Percentiles rank a stretch among this genome's conserved stretches.
Conservation (phyloP, 2,113 vertebrate genomes). For the Hydropotes inermis region DNA sequence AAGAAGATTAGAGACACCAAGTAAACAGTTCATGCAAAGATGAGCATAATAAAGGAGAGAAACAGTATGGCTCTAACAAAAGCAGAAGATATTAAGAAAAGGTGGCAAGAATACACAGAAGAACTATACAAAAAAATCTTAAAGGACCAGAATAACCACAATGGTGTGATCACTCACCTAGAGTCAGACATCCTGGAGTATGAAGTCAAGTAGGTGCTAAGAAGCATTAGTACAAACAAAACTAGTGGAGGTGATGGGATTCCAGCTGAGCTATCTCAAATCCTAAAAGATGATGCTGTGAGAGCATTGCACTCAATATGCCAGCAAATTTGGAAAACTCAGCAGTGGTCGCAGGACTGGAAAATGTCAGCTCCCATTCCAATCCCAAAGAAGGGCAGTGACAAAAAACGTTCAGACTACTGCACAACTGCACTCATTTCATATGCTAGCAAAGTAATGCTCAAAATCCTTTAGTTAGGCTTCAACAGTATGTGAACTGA, state of each 20-base stretch:
- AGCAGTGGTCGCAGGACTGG: not conserved
- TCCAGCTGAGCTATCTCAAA: not conserved
- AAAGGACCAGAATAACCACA: not conserved
- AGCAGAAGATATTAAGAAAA: not conserved
- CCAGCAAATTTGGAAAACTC: not conserved
- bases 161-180: not conserved
- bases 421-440: not conserved
- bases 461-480: not conserved
- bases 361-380: not conserved
- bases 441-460: not conserved
- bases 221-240: not conserved
- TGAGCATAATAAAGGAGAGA: not conserved
- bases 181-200: not conserved
- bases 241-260: not conserved
- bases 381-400: not conserved
- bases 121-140: not conserved
- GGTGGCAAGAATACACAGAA: not conserved
- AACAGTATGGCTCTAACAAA: not conserved
- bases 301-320: not conserved
- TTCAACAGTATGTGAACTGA: not conserved
- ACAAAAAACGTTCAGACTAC: not conserved
- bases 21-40: not conserved
- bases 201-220: not conserved
- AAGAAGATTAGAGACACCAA: not conserved
- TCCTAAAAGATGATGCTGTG: not conserved